phyloP scores from a whole-genome alignment of 2,888 invertebrate species.

The Cryptocephalus moraei region DNA sequence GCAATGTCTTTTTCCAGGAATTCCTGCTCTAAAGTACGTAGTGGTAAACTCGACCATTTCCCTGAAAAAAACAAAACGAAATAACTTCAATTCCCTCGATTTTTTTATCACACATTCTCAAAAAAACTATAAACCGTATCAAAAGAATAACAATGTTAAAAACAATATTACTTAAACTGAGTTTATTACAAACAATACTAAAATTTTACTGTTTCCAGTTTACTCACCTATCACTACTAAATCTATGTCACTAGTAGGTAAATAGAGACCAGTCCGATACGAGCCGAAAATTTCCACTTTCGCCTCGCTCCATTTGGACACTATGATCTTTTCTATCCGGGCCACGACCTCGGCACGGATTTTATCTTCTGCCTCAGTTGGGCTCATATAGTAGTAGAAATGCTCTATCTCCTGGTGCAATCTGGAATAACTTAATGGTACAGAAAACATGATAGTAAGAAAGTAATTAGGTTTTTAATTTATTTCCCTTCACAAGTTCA shows the following conservation, averaged over 20 bases:
- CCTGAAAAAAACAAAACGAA: constrained; percentile 37
- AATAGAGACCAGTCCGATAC: constrained; percentile 92
- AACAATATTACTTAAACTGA: background rate
- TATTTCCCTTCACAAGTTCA: too few relatives aligned
- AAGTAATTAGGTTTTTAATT: too few relatives aligned
- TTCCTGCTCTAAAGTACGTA: constrained; percentile 85
- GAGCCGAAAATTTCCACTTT: constrained; percentile 97
- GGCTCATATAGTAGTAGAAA: constrained; percentile 91
- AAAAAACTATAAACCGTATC: background rate
- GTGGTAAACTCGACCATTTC: constrained; percentile 84
- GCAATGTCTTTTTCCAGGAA: constrained; percentile 84
- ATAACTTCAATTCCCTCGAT: background rate
- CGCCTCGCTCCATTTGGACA: constrained; percentile 85
- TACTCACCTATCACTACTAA: constrained; percentile 49
- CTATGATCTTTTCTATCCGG: constrained; percentile 79
- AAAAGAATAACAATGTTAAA: constrained; percentile 1
- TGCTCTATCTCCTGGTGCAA: constrained; percentile 96
- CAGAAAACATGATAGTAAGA: background rate
- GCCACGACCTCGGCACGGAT: constrained; percentile 82
- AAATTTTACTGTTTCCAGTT: background rate
- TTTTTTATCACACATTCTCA: background rate
- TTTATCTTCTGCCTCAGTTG: constrained; percentile 82
- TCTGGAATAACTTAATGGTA: constrained; percentile 40
- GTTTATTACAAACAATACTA: background rate
- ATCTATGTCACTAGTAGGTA: constrained; percentile 85